Evolutionary conservation across 2,888 invertebrate species (phyloP), one percentile per base, ranked within the genome.

Genomic region (Philonicus albiceps): DNA sequence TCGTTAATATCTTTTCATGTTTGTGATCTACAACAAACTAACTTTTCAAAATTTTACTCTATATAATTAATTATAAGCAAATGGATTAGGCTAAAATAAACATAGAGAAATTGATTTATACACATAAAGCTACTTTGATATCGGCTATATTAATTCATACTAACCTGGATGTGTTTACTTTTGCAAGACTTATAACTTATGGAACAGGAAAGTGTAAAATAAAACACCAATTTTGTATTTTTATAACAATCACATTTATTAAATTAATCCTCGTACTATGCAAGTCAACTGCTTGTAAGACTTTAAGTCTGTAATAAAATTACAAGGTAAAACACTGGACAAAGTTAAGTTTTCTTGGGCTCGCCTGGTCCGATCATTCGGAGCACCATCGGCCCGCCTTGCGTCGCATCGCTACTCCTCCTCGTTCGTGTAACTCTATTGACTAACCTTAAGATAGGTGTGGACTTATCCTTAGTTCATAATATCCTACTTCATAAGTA

Each of bases 191-290:
- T 37, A 11, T 37, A 43, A 43, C 3, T 43, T 43, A 16, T 43
- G 40, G 3, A 43, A 3, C 16, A 8, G 22, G 55, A 27, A 34
- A 74, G 30, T 7, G n/a, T 11, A 74, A 74, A 76, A 76, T 76
- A 13, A 86, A 85, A 87, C 78, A 49, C 11, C 53, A 64, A 43
- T 55, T n/a, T 30, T 73, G 49, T 73, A 72, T 86, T 87, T 87
- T 86, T 87, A 87, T 87, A 87, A 87, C 87, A 87, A 87, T 87
- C 87, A 87, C 87, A 87, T 87, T 87, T 87, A 87, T 87, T 87
- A 86, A 87, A 86, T 85, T 87, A 37, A 80, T 80, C 86, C 73
- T 84, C 73, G 30, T 72, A 43, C 53, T 84, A 73, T 34, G 72
- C 75, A 75, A 55, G 30, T 49, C 73, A 86, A 74, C 49, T 86